Base-by-base conservation (phyloP, 2,113 vertebrate genomes). In the Machaerirhynchus nigripectus region DNA sequence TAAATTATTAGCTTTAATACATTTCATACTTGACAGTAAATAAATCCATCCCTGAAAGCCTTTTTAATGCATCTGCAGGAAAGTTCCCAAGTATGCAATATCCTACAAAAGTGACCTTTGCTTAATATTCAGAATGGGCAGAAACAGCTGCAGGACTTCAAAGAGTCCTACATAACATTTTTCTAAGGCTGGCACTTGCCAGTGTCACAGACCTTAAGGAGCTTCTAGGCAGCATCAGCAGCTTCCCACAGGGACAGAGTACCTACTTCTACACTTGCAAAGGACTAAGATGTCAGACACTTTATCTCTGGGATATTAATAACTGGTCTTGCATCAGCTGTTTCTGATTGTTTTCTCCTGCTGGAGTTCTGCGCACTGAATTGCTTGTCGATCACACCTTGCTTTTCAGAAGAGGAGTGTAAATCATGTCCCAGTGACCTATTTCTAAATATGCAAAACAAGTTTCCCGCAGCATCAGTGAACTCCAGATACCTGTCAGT, bases 391-490 rank as follows among this genome's bases (percentile, higher is more conserved):
- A 81, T 77, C 28, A 4, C 53, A 92, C 37, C 39, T 81, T 67
- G 64, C 80, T 87, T 87, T 89, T 60, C 90, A 60, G 79, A 67
- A 56, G 33, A 81, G 50, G 47, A 91, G 20, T 6, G 18, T 18
- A 89, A 89, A 75, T 64, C 1, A 1, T 56, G 92, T 84, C 93
- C 96, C 90, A 95, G 86, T 95, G 80, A 95, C 95, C 96, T 90
- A 96, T 81, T 96, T 96, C 90, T 94, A 19, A 64, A 86, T 75
- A 94, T 64, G 86, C 60, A 96, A 81, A 96, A 59, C 83, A 93
- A 77, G 37, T 35, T 95, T 87, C 61, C 76, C 1, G 12, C 57
- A 84, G 85, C 83, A 84, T 56, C 52, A 40, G 76, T 93, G 95
- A 94, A 78, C 88, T 94, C 56, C 77, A 75, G 73, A n/a, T 78